These are phyloP conservation scores for Tautogolabrus adspersus DNA, from an alignment of 2,113 vertebrate species.

Conservation along the genomic window DNA sequence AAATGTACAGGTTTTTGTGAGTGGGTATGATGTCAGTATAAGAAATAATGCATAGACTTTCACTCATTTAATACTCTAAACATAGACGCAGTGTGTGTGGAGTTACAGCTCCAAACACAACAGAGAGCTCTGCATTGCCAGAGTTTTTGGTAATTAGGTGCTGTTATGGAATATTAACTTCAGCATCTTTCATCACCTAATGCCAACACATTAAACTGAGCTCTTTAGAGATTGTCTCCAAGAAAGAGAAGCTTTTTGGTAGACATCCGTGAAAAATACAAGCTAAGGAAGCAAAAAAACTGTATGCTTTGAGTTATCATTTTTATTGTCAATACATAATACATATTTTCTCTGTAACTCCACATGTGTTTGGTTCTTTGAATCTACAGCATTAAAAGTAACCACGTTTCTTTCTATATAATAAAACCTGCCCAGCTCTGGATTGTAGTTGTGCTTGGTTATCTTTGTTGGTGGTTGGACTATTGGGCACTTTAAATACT, in stretches of 20 bases:
- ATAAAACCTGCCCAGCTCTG: no score
- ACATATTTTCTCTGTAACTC: background rate
- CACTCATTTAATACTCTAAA: background rate
- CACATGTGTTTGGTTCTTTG: background rate
- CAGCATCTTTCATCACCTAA: slow-evolving; percentile 9
- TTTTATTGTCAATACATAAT: no score
- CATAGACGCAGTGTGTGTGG: background rate
- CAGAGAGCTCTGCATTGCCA: slow-evolving; percentile 10
- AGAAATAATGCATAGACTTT: background rate
- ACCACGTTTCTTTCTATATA: background rate
- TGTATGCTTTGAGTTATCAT: no score
- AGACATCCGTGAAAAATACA: background rate
- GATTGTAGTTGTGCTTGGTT: background rate
- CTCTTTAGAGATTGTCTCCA: slow-evolving; percentile 10
- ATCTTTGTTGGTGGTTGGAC: no score
- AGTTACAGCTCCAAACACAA: background rate
- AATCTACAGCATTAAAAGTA: slow-evolving; percentile 1
- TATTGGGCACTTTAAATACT: no score
- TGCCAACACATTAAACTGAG: slow-evolving; percentile 28
- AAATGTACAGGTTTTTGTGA: no score
- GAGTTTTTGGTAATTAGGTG: background rate
- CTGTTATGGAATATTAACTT: slow-evolving; percentile 21
- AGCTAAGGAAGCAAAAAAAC: no score
- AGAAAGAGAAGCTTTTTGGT: slow-evolving; percentile 3
- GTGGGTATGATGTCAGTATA: no score